A percentile compares a stretch with the other conserved stretches of the same genome.
phyloP scores from a whole-genome alignment of 2,888 invertebrate genomes.

The Epirrita christyi region DNA sequence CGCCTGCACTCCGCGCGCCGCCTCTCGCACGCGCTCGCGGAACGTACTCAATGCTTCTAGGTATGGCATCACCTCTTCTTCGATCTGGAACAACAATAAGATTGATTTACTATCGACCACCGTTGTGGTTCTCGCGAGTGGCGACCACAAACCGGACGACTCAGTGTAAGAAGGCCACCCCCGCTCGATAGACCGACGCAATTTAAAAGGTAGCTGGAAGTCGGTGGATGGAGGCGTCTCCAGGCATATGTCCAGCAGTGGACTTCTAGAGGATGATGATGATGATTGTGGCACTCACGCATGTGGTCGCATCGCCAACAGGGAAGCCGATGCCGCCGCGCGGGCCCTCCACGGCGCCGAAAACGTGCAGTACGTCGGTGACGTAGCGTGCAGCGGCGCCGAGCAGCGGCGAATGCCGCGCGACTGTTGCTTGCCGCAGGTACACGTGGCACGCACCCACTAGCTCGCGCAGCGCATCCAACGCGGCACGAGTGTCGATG shows the following conservation, averaged over 20 bases:
- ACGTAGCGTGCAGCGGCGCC: conserved; percentile 93
- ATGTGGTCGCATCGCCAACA: conserved; percentile 70
- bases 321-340: conserved; percentile 91
- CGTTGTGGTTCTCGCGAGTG: no score
- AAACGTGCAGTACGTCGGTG: conserved; percentile 90
- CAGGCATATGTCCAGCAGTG: no score
- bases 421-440: conserved; percentile 83
- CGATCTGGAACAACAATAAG: conserved; percentile 78
- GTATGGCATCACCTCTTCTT: conserved; percentile 95
- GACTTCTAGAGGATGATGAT: no score
- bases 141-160: no score
- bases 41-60: conserved; percentile 93
- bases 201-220: no score
- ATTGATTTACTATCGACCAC: background rate
- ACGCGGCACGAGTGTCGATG: conserved; percentile 94
- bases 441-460: conserved; percentile 95
- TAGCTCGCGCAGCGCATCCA: conserved; percentile 94
- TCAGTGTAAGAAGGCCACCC: no score
- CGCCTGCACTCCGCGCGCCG: conserved; percentile 75
- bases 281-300: conserved; percentile 64
- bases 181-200: no score
- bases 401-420: conserved; percentile 88
- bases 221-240: no score
- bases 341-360: conserved; percentile 89
- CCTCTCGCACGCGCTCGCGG: conserved; percentile 83